Evolutionary conservation across 2,797 vertebrate species (phyloP).

Genomic region (Lepilemur septentrionalis): DNA sequence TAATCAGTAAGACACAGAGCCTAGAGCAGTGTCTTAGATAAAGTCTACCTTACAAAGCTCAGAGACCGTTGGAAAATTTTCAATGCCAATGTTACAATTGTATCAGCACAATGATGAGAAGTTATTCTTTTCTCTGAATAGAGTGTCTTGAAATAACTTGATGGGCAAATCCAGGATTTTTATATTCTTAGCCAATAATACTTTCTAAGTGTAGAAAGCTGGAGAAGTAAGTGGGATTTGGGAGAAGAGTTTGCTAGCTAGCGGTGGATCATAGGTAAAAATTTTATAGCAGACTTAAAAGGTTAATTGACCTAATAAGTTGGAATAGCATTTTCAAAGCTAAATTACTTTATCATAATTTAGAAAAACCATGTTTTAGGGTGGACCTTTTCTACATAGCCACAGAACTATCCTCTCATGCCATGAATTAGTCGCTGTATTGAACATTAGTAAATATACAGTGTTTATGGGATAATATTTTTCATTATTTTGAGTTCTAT

Average conservation of each 20-base stretch:
- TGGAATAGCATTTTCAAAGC: background rate
- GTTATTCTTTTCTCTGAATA: conserved; percentile 55
- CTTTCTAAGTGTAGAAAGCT: background rate
- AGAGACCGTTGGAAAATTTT: background rate
- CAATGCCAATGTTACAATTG: background rate
- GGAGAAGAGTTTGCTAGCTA: background rate
- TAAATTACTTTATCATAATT: background rate
- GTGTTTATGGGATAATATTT: background rate
- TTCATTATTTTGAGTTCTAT: background rate
- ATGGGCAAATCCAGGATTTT: conserved; percentile 49
- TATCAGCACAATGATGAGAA: conserved; percentile 26
- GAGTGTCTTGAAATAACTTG: conserved; percentile 49
- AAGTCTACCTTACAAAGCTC: conserved; percentile 48
- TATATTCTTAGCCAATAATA: background rate
- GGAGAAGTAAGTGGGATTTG: background rate
- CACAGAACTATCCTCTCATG: background rate
- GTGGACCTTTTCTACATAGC: background rate
- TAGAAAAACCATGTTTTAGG: background rate
- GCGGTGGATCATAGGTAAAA: background rate
- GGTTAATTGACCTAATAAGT: background rate
- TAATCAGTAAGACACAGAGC: conserved; percentile 66
- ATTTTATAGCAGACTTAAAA: background rate
- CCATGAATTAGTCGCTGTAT: background rate
- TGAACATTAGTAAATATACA: background rate
- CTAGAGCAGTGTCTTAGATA: conserved; percentile 66